These are phyloP conservation scores for Myotis davidii DNA, from an alignment of 2,113 vertebrate genomes.

Conservation along the genomic window DNA sequence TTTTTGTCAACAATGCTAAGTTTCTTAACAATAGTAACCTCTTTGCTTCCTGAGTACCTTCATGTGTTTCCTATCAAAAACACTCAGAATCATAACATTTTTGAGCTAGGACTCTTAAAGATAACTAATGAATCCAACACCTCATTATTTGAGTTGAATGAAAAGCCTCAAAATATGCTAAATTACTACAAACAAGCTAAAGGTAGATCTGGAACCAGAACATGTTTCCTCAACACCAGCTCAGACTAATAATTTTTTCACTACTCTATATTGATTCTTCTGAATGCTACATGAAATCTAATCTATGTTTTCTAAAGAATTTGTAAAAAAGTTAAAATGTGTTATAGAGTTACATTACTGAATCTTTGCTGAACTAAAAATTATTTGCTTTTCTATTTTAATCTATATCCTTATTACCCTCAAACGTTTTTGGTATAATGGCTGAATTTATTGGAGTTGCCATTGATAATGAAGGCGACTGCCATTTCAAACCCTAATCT, in stretches of 20 bases:
- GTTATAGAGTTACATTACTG: background rate
- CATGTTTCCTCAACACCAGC: conserved; percentile 29
- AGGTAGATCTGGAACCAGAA: background rate
- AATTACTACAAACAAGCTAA: background rate
- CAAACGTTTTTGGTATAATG: background rate
- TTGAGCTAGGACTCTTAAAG: background rate
- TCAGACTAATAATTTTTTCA: conserved; percentile 22
- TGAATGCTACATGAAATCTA: conserved; percentile 40
- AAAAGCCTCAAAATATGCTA: conserved; percentile 21
- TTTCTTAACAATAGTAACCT: conserved; percentile 51
- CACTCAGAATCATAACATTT: conserved; percentile 12
- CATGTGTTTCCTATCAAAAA: conserved; percentile 40
- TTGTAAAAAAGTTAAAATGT: background rate
- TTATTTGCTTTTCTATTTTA: conserved; percentile 19
- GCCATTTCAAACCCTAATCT: background rate
- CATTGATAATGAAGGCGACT: background rate
- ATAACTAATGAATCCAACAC: background rate
- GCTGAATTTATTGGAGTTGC: background rate
- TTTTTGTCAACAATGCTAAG: conserved; percentile 45
- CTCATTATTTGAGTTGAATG: conserved; percentile 50
- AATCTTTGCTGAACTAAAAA: conserved; percentile 27
- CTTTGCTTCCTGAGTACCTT: conserved; percentile 32
- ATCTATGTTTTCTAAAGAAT: conserved; percentile 19
- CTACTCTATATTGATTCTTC: background rate
- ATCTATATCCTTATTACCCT: background rate